Evolutionary conservation across 2,113 vertebrate species (phyloP).

Genomic region (Diadophis punctatus): DNA sequence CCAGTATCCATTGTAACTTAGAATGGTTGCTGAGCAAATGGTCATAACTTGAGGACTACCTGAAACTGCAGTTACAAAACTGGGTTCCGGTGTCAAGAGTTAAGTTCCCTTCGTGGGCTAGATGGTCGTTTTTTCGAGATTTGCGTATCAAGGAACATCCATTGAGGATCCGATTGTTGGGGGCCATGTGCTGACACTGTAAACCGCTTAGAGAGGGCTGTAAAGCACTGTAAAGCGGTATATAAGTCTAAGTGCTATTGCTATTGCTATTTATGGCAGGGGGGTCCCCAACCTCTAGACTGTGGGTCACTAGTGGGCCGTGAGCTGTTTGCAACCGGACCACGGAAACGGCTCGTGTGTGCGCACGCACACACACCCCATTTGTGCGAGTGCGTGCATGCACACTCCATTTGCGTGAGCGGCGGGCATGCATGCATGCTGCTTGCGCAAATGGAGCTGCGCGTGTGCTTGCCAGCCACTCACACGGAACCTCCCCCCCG

Average conservation of each 20-base stretch:
- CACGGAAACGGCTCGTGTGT: not conserved
- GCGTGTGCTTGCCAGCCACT: not conserved
- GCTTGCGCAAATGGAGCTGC: not conserved
- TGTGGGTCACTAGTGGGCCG: not conserved
- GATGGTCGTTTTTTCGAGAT: not conserved
- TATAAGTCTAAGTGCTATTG: no score
- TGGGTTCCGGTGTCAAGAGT: not conserved
- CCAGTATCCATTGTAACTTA: not conserved
- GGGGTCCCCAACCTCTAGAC: not conserved
- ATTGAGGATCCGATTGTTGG: no score
- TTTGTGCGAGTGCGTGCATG: not conserved
- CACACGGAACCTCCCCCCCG: fast-evolving
- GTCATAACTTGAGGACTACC: not conserved
- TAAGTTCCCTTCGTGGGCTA: not conserved
- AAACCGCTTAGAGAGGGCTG: no score
- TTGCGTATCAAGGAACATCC: not conserved
- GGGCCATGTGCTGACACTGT: no score
- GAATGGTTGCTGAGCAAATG: not conserved
- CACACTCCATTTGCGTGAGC: not conserved
- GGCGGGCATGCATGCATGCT: not conserved
- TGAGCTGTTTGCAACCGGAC: not conserved
- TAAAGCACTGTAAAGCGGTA: no score
- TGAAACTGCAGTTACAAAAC: not conserved
- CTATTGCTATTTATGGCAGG: not conserved
- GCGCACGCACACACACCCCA: not conserved